A percentile compares a stretch with the other conserved stretches of the same genome.
Evolutionary conservation across 2,797 vertebrate genomes (phyloP).

Genomic region (Synanceia verrucosa): DNA sequence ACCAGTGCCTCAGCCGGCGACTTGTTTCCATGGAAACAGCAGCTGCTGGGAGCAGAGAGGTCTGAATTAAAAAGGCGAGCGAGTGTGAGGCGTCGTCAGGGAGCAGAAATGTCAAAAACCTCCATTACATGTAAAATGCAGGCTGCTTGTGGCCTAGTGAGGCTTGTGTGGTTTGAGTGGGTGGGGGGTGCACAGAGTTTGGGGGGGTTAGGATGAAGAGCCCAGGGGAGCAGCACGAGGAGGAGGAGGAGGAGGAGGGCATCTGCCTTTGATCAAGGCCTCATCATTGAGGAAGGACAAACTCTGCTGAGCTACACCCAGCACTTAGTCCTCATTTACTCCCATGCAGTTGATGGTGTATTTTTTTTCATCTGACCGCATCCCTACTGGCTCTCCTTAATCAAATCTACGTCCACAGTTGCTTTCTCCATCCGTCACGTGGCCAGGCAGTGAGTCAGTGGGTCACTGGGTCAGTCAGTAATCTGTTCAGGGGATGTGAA

Average conservation of each 20-base stretch:
- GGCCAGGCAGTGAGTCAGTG: constrained; percentile 16
- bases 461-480: constrained; percentile 60
- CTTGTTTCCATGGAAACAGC: constrained; percentile 74
- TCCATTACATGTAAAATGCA: constrained; percentile 25
- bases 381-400: constrained; percentile 16
- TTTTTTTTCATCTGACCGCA: background rate
- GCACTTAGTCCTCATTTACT: background rate
- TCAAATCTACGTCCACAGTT: constrained; percentile 29
- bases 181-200: constrained; percentile 13
- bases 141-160: constrained; percentile 1
- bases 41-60: constrained; percentile 49
- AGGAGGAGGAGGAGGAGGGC: background rate
- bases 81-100: constrained; percentile 15
- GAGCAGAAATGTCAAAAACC: constrained; percentile 48
- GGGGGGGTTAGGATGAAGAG: constrained; percentile 8
- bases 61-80: constrained; percentile 26
- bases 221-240: constrained; percentile 10
- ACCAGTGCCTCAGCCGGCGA: constrained; percentile 14
- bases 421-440: background rate
- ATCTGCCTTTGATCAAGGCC: constrained; percentile 60
- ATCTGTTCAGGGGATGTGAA: constrained; percentile 52
- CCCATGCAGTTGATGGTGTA: background rate
- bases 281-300: constrained; percentile 40
- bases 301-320: constrained; percentile 2
- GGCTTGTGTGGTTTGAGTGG: constrained; percentile 8